A percentile compares a stretch with the other conserved stretches of the same genome.
phyloP scores from a whole-genome alignment of 2,888 invertebrate genomes.

The Scaptomyza reducta region DNA sequence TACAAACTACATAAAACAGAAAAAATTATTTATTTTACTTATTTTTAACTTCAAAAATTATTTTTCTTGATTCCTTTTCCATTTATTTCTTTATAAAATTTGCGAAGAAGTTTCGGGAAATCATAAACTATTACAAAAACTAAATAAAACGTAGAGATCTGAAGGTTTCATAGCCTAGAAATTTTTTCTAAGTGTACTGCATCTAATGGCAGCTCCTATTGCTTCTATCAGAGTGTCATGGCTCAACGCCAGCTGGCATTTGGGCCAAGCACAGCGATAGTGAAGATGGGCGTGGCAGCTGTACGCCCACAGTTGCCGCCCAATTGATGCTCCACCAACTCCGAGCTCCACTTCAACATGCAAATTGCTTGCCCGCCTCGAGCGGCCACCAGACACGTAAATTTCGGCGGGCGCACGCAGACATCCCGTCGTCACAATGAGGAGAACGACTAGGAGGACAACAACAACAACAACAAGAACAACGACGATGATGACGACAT shows the following conservation, averaged over 20 bases:
- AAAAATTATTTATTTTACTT: no score
- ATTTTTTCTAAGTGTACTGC: neutral
- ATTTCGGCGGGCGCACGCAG: constrained; percentile 69
- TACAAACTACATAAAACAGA: no score
- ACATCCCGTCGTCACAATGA: constrained; percentile 40
- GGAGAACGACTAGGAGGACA: constrained; percentile 18
- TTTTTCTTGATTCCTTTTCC: no score
- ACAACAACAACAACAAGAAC: constrained; percentile 50
- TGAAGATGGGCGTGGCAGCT: constrained; percentile 39
- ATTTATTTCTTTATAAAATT: no score
- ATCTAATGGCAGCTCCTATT: neutral
- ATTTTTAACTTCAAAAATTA: no score
- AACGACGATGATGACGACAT: constrained; percentile 57
- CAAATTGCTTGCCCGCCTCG: constrained; percentile 61
- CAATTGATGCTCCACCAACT: constrained; percentile 1
- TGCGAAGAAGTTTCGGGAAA: no score
- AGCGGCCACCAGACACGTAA: constrained; percentile 77
- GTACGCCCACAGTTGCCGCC: constrained; percentile 40
- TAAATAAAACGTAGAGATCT: no score
- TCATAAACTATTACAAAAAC: no score
- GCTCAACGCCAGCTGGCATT: constrained; percentile 68
- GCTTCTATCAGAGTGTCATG: constrained; percentile 42
- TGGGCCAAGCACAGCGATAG: constrained; percentile 17
- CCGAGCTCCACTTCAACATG: constrained; percentile 32
- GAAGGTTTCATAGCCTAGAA: no score